Evolutionary conservation across 2,888 invertebrate genomes (phyloP), one percentile per base, ranked within the genome.

Genomic region (Trichogramma evanescens): DNA sequence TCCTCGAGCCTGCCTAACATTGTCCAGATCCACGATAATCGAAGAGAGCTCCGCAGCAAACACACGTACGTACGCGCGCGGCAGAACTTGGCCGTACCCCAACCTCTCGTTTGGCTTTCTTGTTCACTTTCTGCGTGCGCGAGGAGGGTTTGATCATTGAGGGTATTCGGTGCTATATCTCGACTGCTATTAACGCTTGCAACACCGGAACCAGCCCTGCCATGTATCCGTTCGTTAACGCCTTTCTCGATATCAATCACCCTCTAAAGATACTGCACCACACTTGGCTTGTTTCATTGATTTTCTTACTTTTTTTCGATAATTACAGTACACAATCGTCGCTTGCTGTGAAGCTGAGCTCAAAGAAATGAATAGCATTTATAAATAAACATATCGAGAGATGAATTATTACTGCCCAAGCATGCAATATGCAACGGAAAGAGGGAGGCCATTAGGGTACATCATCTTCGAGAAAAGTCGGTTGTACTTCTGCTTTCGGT

Each of bases 211-310:
- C 72, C 68, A 68, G 72, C 70, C 70, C 2, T 69, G 71, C 70
- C 70, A 72, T 73, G 72, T 74, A 76, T 77, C 75, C 75, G 74
- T 72, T 72, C 67, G 71, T 73, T 72, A 74, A 75, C 74, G 76
- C 74, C 74, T 72, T 63, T 56, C 59, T 56, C 62, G 54, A 63
- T 65, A 54, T 62, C 42, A 54, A 40, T 54, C 40, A 52, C 38
- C 5, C 46, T 42, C 40, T 45, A 26, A 26, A 26, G 26, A 26
- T 26, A 26, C 13, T 13, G 13, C 13, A 13, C 13, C 13, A 1
- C 13, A 13, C 26, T 26, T 26, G 26, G 26, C 26, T 26, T 26
- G 26, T 2, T 26, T 26, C 26, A 26, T 26, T 26, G 26, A 26
- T 26, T 26, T 26, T 26, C 26, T 26, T 26, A 26, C 26, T 26